Conservation (phyloP, 2,113 vertebrate species). For the Platichthys stellatus region DNA sequence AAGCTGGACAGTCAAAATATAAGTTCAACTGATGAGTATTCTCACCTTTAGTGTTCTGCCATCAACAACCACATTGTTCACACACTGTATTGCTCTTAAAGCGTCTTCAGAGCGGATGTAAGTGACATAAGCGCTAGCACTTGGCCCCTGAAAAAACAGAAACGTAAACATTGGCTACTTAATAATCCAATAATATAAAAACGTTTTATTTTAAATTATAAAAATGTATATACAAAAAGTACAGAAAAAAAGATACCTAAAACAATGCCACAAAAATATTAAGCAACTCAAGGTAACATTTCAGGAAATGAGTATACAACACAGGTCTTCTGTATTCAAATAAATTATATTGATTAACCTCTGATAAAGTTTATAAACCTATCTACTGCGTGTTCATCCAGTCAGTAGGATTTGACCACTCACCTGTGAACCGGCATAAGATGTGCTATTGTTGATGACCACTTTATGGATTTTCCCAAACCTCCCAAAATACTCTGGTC, state of each 20-base stretch:
- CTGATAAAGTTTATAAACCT: background rate
- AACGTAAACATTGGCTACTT: background rate
- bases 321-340: background rate
- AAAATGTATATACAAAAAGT: background rate
- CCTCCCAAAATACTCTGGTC: constrained; percentile 96
- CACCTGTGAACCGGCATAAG: constrained; percentile 96
- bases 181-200: background rate
- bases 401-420: constrained; percentile 16
- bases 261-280: too few species aligned
- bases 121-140: constrained; percentile 98
- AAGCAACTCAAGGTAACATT: background rate
- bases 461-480: constrained; percentile 98
- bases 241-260: background rate
- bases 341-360: background rate
- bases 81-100: constrained; percentile 98
- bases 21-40: background rate
- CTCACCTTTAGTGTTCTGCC: constrained; percentile 98
- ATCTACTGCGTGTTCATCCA: background rate
- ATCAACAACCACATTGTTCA: constrained; percentile 99
- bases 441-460: constrained; percentile 97
- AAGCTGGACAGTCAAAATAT: background rate
- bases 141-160: constrained; percentile 88
- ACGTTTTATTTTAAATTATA: background rate
- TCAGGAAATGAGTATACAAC: background rate
- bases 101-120: constrained; percentile 99